phyloP scores from a whole-genome alignment of 2,797 vertebrate species.

The Neoniphon sammara region DNA sequence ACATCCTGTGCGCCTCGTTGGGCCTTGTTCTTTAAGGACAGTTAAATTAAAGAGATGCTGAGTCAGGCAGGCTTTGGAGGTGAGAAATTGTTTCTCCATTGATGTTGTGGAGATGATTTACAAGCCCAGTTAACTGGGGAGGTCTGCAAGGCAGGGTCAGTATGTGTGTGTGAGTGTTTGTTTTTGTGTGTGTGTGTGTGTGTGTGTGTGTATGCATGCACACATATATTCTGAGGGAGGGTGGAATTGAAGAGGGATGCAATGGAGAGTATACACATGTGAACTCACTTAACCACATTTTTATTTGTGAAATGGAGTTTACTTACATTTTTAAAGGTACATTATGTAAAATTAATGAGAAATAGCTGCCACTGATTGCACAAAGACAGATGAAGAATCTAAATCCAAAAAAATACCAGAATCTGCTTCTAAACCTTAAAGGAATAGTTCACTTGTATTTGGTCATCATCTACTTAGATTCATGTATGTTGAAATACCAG shows the following conservation, averaged over 20 bases:
- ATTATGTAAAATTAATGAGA: background rate
- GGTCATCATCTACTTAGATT: no score
- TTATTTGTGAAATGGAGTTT: conserved; percentile 33
- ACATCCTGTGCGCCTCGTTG: conserved; percentile 15
- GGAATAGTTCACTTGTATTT: no score
- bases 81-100: conserved; percentile 74
- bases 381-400: background rate
- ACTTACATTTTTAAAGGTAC: conserved; percentile 20
- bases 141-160: conserved; percentile 63
- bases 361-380: background rate
- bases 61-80: conserved; percentile 69
- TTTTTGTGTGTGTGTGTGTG: conserved; percentile 1
- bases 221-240: no score
- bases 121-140: conserved; percentile 74
- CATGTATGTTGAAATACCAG: no score
- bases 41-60: conserved; percentile 73
- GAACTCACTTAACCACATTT: conserved; percentile 48
- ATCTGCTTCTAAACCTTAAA: no score
- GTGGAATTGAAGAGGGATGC: conserved; percentile 14
- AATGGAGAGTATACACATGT: conserved; percentile 48
- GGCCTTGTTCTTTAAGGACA: conserved; percentile 56
- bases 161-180: conserved; percentile 20
- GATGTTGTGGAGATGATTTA: conserved; percentile 78
- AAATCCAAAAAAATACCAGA: no score
- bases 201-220: conserved; percentile 25